Conservation (phyloP, 2,797 vertebrate species). For the Phoxinus dragarum region DNA sequence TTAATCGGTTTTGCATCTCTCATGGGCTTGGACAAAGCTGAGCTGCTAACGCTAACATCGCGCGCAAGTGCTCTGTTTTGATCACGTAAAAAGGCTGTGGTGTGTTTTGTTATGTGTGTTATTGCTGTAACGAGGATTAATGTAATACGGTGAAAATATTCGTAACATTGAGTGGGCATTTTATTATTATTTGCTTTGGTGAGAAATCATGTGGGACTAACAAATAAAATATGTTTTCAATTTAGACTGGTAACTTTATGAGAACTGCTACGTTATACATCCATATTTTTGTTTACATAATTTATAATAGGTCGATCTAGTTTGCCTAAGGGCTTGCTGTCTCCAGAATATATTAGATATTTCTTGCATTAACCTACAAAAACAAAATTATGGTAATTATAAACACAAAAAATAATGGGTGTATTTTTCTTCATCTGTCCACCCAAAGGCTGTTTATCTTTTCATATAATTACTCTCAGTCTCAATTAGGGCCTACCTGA, state of each 20-base stretch:
- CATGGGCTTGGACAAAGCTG: constrained; percentile 40
- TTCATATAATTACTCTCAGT: not conserved
- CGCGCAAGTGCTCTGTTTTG: not conserved
- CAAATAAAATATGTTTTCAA: not conserved
- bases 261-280: not conserved
- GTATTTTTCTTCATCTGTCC: not conserved
- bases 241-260: constrained; percentile 6
- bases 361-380: not conserved
- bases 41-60: constrained; percentile 56
- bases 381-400: not conserved
- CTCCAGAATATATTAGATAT: not conserved
- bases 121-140: not conserved
- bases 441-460: not conserved
- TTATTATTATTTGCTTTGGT: not conserved
- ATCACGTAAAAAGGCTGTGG: not conserved
- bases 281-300: constrained; percentile 3
- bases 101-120: not conserved
- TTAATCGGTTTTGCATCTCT: constrained; percentile 51
- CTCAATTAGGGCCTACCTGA: not conserved
- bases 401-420: not conserved
- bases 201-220: constrained; percentile 10
- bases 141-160: not conserved
- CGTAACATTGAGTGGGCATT: not conserved
- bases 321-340: not conserved
- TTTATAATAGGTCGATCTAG: not conserved